Evolutionary conservation across 2,797 vertebrate species (phyloP).

Genomic region (Lithobates pipiens): DNA sequence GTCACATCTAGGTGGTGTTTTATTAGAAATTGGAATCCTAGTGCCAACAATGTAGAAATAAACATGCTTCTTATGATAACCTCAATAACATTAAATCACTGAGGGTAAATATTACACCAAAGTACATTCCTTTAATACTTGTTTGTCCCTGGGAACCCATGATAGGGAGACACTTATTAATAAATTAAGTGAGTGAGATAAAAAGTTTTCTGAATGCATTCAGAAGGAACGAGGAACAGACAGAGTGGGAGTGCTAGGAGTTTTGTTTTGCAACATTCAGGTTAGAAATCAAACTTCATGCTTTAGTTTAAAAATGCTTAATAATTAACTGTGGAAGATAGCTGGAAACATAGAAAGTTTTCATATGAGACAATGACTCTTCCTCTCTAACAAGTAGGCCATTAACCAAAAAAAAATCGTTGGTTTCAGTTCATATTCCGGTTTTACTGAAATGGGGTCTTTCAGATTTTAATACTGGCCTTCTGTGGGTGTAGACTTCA

Average conservation of each 20-base stretch:
- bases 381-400: conserved; percentile 16
- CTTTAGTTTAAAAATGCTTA: conserved; percentile 29
- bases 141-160: conserved; percentile 32
- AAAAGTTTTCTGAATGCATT: conserved; percentile 2
- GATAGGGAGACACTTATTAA: conserved; percentile 37
- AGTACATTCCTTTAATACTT: conserved; percentile 1
- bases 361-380: background rate
- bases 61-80: no score
- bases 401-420: background rate
- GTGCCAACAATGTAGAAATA: background rate
- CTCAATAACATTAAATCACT: background rate
- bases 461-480: background rate
- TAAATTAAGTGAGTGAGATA: conserved; percentile 23
- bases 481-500: background rate
- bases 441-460: background rate
- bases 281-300: conserved; percentile 37
- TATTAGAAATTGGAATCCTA: background rate
- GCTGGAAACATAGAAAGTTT: background rate
- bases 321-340: conserved; percentile 47
- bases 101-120: background rate
- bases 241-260: conserved; percentile 50
- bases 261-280: conserved; percentile 39
- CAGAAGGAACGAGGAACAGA: conserved; percentile 24
- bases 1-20: background rate
- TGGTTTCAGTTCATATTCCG: background rate